Evolutionary conservation across 2,797 vertebrate genomes (phyloP), one percentile per base, ranked within the genome.

Genomic region (Thaleichthys pacificus): DNA sequence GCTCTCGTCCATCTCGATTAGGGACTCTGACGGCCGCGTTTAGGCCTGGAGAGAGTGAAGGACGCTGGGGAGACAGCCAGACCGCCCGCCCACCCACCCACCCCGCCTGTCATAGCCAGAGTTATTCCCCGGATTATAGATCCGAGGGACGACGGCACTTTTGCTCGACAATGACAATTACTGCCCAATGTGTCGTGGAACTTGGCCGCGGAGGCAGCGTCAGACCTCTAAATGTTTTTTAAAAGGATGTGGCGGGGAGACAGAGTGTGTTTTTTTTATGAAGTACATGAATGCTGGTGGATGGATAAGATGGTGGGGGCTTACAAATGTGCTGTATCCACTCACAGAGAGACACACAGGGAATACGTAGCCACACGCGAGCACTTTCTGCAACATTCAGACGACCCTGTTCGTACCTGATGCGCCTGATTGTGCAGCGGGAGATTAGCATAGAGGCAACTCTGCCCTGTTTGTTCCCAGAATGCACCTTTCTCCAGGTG

Each of bases 1-100:
- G 84, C 63, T 88, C 77, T 87, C 94, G 92, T 82, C 95, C 94
- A 89, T 97, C 96, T 92, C 93, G 71, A 86, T 93, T 90, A 89
- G 93, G 91, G 93, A 63, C 63, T 42, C 75, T 88, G 89, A 93
- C 82, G 77, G 82, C 61, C 71, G 89, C 82, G 38, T 80, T 75
- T 68, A 92, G 66, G 66, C 89, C 69, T n/a, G 75, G 65, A 1
- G 93, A 93, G 85, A 95, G 75, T 90, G 88, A 92, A 94, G 79
- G 93, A 94, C 85, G 92, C 91, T 75, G 94, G 85, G 0, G 93
- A 93, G 78, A 88, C 81, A 80, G 83, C 87, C 82, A 94, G 11
- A 5, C 14, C 11, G 42, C 12, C 60, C 60, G 7, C 28, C 26
- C 28, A n/a, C 67, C 26, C 28, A n/a, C 67, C 58, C 68, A 63